phyloP scores from a whole-genome alignment of 2,797 vertebrate genomes.

The Manis pentadactyla region DNA sequence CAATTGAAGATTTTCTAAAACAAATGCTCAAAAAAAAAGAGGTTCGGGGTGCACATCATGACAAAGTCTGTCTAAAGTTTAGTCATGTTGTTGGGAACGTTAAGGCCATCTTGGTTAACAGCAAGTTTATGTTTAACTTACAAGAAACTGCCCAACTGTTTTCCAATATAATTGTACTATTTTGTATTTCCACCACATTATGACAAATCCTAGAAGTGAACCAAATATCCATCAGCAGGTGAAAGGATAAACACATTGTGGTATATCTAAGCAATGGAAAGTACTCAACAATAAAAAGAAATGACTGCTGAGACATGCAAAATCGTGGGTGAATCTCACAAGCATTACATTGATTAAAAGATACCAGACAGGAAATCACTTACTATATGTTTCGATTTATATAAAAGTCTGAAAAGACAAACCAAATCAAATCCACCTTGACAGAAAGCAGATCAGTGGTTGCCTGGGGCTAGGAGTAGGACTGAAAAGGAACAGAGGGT shows the following conservation, averaged over 20 bases:
- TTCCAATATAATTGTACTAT: background rate
- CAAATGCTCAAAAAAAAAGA: background rate
- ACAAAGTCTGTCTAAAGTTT: background rate
- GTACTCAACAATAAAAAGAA: background rate
- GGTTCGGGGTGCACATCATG: background rate
- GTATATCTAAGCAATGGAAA: background rate
- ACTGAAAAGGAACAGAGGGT: background rate
- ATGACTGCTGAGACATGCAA: background rate
- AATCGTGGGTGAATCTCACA: background rate
- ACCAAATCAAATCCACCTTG: background rate
- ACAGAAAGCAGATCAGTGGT: background rate
- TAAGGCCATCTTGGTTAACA: background rate
- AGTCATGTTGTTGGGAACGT: background rate
- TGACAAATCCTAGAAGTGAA: background rate
- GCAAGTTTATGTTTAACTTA: background rate
- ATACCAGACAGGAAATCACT: background rate
- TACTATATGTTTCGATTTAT: background rate
- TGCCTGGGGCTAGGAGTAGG: background rate
- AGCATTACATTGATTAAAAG: background rate
- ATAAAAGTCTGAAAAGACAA: background rate
- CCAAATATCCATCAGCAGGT: background rate
- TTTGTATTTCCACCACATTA: background rate
- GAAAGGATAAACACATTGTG: background rate
- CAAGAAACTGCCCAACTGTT: background rate
- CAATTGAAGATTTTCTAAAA: background rate